phyloP scores from a whole-genome alignment of 2,113 vertebrate genomes.

The Collichthys lucidus region DNA sequence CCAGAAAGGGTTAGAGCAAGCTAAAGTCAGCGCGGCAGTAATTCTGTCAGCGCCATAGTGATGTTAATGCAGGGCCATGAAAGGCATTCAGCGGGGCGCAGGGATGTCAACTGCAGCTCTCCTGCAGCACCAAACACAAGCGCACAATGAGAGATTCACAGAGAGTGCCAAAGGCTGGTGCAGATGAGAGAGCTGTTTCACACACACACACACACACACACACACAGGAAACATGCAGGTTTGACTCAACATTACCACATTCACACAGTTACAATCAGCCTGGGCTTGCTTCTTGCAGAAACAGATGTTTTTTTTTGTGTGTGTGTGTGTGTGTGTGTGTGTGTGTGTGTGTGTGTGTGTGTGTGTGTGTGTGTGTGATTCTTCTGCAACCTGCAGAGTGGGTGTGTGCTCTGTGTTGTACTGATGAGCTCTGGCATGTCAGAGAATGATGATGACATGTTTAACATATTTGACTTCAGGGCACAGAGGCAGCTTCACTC shows the following conservation, averaged over 20 bases:
- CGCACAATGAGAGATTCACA: slow-evolving; percentile 64
- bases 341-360: too few relatives aligned
- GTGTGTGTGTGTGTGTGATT: neutral
- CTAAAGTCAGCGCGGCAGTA: slow-evolving; percentile 78
- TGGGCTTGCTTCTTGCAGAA: neutral
- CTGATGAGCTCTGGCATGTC: slow-evolving; percentile 71
- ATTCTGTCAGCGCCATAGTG: slow-evolving; percentile 83
- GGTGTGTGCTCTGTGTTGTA: slow-evolving; percentile 2
- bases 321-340: too few relatives aligned
- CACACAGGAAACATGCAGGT: neutral
- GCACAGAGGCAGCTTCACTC: slow-evolving; percentile 11
- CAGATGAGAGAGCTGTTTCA: slow-evolving; percentile 4
- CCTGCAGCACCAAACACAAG: slow-evolving; percentile 68
- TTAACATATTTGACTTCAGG: slow-evolving; percentile 46
- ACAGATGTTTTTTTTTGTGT: neutral
- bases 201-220: too few relatives aligned
- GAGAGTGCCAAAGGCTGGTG: slow-evolving; percentile 28
- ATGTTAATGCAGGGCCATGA: slow-evolving; percentile 81
- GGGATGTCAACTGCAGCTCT: slow-evolving; percentile 71
- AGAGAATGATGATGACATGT: slow-evolving; percentile 66
- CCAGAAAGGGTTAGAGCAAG: slow-evolving; percentile 52
- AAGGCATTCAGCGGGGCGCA: slow-evolving; percentile 80
- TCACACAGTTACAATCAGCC: neutral
- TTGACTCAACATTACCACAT: neutral
- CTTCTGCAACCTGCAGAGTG: neutral